phyloP scores from a whole-genome alignment of 2,888 invertebrate genomes.

The Anodontia alba region DNA sequence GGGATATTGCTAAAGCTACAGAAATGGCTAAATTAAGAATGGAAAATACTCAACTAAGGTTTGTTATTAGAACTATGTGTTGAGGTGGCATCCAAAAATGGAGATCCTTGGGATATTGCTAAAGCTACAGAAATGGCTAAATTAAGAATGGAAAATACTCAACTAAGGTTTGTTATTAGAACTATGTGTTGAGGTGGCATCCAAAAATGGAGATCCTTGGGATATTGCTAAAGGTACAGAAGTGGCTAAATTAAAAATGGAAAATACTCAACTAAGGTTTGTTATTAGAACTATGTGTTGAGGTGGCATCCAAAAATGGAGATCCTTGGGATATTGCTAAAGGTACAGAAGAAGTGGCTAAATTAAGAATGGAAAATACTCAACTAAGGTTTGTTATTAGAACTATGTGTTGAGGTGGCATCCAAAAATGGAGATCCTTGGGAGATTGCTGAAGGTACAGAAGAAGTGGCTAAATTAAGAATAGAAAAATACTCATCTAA shows the following conservation, averaged over 20 bases:
- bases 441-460: conserved; percentile 68
- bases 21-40: too few relatives aligned
- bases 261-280: conserved; percentile 74
- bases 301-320: too few relatives aligned
- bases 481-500: conserved; percentile 72
- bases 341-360: conserved; percentile 68
- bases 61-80: too few relatives aligned
- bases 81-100: too few relatives aligned
- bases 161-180: conserved; percentile 73
- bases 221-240: conserved; percentile 69
- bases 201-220: conserved; percentile 59
- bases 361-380: conserved; percentile 71
- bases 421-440: too few relatives aligned
- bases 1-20: too few relatives aligned
- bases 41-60: too few relatives aligned
- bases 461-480: conserved; percentile 70
- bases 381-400: conserved; percentile 75
- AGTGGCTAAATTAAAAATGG: conserved; percentile 67
- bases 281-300: not conserved
- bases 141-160: too few relatives aligned
- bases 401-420: too few relatives aligned
- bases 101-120: too few relatives aligned
- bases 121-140: too few relatives aligned
- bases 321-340: conserved; percentile 68
- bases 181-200: conserved; percentile 69